Conservation (phyloP, 1,140 invertebrate species). For the Ephestia elutella region DNA sequence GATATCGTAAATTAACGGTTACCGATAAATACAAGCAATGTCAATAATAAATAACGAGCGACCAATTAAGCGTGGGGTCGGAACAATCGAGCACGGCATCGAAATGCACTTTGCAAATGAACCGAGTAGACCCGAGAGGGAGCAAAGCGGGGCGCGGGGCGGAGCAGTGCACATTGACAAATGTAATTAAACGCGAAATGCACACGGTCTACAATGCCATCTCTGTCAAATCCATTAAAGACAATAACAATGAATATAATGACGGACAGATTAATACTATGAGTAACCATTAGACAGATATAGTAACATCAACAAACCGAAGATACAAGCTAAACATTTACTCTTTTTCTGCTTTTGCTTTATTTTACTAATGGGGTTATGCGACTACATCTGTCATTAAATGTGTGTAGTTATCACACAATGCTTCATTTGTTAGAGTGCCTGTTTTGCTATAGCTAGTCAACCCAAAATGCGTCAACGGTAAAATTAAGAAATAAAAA, state of each 20-base stretch:
- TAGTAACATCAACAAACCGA: too few species aligned
- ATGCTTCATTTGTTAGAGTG: too few species aligned
- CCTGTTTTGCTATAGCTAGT: too few species aligned
- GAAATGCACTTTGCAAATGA: constrained; percentile 74
- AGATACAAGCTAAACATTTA: not conserved
- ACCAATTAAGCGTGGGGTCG: constrained; percentile 66
- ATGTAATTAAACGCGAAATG: constrained; percentile 67
- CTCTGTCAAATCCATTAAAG: constrained; percentile 16
- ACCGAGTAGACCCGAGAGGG: constrained; percentile 41
- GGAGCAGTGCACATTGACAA: constrained; percentile 25
- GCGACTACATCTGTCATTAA: too few species aligned
- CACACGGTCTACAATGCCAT: constrained; percentile 48
- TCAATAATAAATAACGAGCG: constrained; percentile 64
- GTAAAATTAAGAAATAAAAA: not conserved
- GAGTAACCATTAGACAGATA: too few species aligned
- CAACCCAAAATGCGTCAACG: not conserved
- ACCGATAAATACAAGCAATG: constrained; percentile 30
- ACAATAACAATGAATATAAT: not conserved
- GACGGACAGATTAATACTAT: not conserved
- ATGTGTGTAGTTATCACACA: too few species aligned
- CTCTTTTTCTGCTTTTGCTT: not conserved
- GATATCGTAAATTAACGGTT: not conserved
- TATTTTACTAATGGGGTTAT: too few species aligned
- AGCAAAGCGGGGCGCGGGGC: constrained; percentile 20
- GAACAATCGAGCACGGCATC: constrained; percentile 63